Percentiles rank a stretch among this genome's conserved stretches.
phyloP scores from a whole-genome alignment of 2,113 vertebrate species.

The Hippopotamus amphibius region DNA sequence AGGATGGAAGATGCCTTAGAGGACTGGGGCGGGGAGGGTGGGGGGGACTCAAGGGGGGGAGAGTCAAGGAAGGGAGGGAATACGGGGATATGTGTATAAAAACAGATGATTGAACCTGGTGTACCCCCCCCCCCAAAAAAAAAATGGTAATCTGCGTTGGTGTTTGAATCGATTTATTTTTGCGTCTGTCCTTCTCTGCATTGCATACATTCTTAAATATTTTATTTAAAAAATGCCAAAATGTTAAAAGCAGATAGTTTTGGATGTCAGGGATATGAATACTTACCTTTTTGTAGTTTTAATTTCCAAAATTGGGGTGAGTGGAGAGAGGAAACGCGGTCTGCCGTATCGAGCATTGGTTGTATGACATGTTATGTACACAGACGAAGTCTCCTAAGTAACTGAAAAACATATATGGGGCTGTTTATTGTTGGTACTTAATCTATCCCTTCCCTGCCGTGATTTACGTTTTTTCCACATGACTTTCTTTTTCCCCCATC shows the following conservation, averaged over 20 bases:
- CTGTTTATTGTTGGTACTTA: background rate
- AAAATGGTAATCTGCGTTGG: background rate
- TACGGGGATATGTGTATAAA: too few species aligned
- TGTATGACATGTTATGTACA: too few species aligned
- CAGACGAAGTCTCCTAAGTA: background rate
- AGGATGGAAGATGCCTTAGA: too few species aligned
- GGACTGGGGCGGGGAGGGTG: too few species aligned
- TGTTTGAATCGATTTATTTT: background rate
- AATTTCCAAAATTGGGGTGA: background rate
- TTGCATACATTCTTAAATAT: background rate
- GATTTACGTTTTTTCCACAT: background rate
- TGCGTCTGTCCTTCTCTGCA: background rate
- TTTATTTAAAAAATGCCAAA: background rate
- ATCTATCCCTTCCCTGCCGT: background rate
- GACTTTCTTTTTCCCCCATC: background rate
- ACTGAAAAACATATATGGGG: background rate
- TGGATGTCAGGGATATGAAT: background rate
- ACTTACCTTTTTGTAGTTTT: background rate
- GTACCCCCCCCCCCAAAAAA: too few species aligned
- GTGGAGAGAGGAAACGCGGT: background rate
- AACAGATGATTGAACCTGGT: too few species aligned
- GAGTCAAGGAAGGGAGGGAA: too few species aligned
- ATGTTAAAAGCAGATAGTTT: constrained; percentile 15
- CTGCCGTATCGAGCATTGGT: background rate
- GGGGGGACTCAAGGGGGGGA: too few species aligned